These are phyloP conservation scores for Stegana nigrithorax DNA, from an alignment of 2,888 invertebrate genomes.

Conservation along the genomic window DNA sequence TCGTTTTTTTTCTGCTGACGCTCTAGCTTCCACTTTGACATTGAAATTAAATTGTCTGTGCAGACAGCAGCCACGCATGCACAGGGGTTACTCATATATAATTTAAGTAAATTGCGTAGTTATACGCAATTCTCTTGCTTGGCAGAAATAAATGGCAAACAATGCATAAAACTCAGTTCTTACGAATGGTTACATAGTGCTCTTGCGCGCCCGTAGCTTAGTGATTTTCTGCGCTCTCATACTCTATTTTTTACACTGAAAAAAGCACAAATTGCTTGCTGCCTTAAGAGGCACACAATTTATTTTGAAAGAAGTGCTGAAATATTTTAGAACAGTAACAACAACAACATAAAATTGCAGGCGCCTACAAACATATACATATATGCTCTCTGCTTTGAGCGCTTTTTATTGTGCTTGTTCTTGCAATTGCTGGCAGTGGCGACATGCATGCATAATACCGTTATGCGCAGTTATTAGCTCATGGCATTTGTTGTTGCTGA, in stretches of 20 bases:
- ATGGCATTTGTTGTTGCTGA: too few relatives aligned
- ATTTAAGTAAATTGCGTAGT: too few relatives aligned
- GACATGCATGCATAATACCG: background rate
- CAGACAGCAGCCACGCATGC: slow-evolving; percentile 3
- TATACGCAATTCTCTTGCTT: too few relatives aligned
- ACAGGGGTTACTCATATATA: too few relatives aligned
- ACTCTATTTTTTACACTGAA: too few relatives aligned
- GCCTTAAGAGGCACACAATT: slow-evolving; percentile 25
- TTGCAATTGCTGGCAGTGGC: background rate
- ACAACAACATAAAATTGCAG: too few relatives aligned
- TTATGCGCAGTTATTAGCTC: slow-evolving; percentile 4
- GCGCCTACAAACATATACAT: slow-evolving; percentile 19
- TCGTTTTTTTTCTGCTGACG: slow-evolving; percentile 6
- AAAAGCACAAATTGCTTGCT: too few relatives aligned
- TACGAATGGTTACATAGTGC: too few relatives aligned
- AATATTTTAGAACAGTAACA: too few relatives aligned
- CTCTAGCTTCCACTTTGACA: slow-evolving; percentile 37
- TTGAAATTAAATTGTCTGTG: slow-evolving; percentile 58
- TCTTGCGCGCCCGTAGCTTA: too few relatives aligned
- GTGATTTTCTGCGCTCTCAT: too few relatives aligned
- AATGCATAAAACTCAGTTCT: too few relatives aligned
- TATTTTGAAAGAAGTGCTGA: slow-evolving; percentile 19
- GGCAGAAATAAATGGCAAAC: background rate
- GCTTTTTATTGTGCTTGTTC: background rate
- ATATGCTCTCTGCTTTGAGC: background rate